phyloP scores from a whole-genome alignment of 2,113 vertebrate genomes.

The Athene cunicularia region DNA sequence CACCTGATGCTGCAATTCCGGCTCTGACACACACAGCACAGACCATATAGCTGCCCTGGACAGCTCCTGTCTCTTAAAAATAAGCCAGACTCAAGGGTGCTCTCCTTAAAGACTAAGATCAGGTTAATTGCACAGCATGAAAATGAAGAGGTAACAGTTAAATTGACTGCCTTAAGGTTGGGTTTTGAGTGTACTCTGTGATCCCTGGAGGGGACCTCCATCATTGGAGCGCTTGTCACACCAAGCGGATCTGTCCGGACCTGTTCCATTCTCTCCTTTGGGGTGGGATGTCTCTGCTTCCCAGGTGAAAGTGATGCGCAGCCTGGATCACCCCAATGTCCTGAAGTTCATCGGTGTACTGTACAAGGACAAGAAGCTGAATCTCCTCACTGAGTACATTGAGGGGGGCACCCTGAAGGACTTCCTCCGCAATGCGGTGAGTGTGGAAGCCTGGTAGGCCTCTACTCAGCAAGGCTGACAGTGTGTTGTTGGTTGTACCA shows the following conservation, averaged over 20 bases:
- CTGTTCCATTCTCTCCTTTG: not conserved
- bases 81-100: not conserved
- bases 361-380: slow-evolving; percentile 96
- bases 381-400: slow-evolving; percentile 94
- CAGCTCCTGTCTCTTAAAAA: not conserved
- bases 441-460: slow-evolving; percentile 1
- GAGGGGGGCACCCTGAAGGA: slow-evolving; percentile 96
- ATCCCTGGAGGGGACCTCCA: not conserved
- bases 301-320: slow-evolving; percentile 97
- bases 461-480: not conserved
- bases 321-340: slow-evolving; percentile 92
- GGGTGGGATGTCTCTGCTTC: not conserved
- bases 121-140: not conserved
- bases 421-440: slow-evolving; percentile 89
- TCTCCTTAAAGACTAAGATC: not conserved
- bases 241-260: not conserved
- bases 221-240: not conserved
- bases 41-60: not conserved
- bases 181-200: not conserved
- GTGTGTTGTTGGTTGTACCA: not conserved
- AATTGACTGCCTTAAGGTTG: not conserved
- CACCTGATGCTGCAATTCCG: not conserved
- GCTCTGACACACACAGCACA: not conserved
- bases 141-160: not conserved
- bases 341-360: slow-evolving; percentile 95